Evolutionary conservation across 2,797 vertebrate genomes (phyloP).

Genomic region (Paedocypris micromegethes): DNA sequence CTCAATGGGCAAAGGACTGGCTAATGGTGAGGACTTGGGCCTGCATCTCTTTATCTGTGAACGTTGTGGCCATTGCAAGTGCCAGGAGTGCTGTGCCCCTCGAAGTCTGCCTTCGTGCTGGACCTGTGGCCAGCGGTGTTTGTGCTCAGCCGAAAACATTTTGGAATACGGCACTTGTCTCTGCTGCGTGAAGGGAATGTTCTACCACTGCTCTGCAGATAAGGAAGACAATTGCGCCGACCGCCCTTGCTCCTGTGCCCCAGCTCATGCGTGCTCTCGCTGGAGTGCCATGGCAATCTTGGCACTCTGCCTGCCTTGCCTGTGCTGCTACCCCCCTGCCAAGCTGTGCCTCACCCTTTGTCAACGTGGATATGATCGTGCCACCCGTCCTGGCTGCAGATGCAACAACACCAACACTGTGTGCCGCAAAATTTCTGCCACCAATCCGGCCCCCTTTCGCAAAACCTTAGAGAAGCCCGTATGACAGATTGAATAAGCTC

Average conservation of each 20-base stretch:
- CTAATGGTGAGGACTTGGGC: constrained; percentile 61
- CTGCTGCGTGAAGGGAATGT: constrained; percentile 91
- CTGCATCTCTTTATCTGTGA: constrained; percentile 88
- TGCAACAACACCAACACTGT: constrained; percentile 95
- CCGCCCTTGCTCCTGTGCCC: constrained; percentile 86
- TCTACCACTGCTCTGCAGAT: constrained; percentile 95
- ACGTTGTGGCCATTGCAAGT: constrained; percentile 91
- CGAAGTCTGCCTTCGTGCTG: constrained; percentile 89
- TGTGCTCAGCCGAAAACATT: constrained; percentile 85
- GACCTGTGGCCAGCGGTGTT: constrained; percentile 88
- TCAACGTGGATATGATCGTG: constrained; percentile 81
- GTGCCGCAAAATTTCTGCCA: constrained; percentile 89
- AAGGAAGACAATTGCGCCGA: constrained; percentile 95
- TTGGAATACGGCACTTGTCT: constrained; percentile 91
- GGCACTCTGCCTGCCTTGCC: constrained; percentile 89
- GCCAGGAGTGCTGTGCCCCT: constrained; percentile 79
- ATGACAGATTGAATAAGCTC: constrained; percentile 70
- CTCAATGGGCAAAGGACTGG: constrained; percentile 72
- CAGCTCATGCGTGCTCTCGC: constrained; percentile 79
- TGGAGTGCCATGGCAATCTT: constrained; percentile 88
- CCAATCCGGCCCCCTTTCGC: constrained; percentile 67
- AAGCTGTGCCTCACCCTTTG: constrained; percentile 89
- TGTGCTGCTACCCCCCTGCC: constrained; percentile 96
- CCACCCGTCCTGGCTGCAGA: constrained; percentile 88
- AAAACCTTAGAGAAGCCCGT: constrained; percentile 89